phyloP scores from a whole-genome alignment of 1,140 invertebrate genomes.

The Drosophila subobscura region DNA sequence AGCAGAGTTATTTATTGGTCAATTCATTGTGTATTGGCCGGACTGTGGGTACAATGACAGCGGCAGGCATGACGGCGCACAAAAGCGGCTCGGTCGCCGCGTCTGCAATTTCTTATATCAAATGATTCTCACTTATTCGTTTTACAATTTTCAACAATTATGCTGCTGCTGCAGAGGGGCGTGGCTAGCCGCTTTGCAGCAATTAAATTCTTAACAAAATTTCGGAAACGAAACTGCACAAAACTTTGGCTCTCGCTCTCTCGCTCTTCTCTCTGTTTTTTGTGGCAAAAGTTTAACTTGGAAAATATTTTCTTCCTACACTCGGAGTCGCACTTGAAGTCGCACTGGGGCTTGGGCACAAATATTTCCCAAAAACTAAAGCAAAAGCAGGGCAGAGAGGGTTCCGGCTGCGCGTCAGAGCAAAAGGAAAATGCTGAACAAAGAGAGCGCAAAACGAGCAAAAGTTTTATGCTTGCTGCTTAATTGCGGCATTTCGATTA shows the following conservation, averaged over 20 bases:
- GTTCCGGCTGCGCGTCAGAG: constrained; percentile 30
- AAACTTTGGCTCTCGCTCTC: constrained; percentile 46
- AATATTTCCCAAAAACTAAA: constrained; percentile 40
- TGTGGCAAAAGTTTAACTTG: constrained; percentile 38
- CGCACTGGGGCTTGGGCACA: constrained; percentile 10
- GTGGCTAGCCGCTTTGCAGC: constrained; percentile 34
- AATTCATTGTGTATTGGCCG: constrained; percentile 46
- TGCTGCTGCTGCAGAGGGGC: not conserved
- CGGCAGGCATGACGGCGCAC: constrained; percentile 41
- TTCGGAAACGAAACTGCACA: constrained; percentile 37
- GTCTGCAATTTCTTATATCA: constrained; percentile 18
- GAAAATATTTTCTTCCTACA: constrained; percentile 32
- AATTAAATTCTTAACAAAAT: constrained; percentile 70
- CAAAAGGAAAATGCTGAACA: constrained; percentile 21
- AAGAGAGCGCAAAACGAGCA: constrained; percentile 10
- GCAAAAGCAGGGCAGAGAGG: not conserved
- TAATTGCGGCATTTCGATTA: constrained; percentile 80
- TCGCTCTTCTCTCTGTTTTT: constrained; percentile 3
- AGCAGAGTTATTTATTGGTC: constrained; percentile 41
- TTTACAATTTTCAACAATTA: constrained; percentile 30
- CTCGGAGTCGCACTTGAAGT: constrained; percentile 9
- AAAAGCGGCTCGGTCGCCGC: constrained; percentile 14
- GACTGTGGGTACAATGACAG: not conserved
- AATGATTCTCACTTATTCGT: constrained; percentile 34
- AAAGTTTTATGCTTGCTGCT: constrained; percentile 72